Evolutionary conservation across 2,888 invertebrate species (phyloP).

Genomic region (Sturmia bella): DNA sequence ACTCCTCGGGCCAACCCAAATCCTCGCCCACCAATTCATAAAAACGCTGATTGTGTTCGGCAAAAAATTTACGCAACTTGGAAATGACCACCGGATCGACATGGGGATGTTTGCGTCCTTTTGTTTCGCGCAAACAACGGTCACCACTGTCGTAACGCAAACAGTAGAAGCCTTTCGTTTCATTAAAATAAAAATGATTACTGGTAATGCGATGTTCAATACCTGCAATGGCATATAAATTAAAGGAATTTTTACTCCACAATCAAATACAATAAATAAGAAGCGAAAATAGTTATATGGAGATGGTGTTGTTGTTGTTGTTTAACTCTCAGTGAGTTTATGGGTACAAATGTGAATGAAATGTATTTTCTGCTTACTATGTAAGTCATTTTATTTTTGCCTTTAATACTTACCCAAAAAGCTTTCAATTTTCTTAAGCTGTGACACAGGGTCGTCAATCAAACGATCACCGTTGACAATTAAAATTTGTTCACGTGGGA

Average conservation of each 20-base stretch:
- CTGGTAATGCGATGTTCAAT: slow-evolving; percentile 85
- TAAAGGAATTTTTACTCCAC: slow-evolving; percentile 5
- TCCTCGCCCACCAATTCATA: slow-evolving; percentile 96
- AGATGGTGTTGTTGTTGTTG: not conserved
- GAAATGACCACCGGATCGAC: slow-evolving; percentile 91
- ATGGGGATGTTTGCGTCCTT: slow-evolving; percentile 91
- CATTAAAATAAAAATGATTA: slow-evolving; percentile 97
- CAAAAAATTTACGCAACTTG: slow-evolving; percentile 92
- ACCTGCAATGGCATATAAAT: slow-evolving; percentile 73
- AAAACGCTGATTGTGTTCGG: slow-evolving; percentile 94
- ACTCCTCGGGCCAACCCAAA: slow-evolving; percentile 96
- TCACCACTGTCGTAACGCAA: slow-evolving; percentile 91
- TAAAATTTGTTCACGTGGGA: slow-evolving; percentile 94
- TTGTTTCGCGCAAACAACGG: slow-evolving; percentile 92
- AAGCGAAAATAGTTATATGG: not conserved
- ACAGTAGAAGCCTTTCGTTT: slow-evolving; percentile 98
- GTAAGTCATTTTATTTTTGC: not conserved
- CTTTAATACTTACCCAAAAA: slow-evolving; percentile 87
- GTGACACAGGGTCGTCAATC: slow-evolving; percentile 94
- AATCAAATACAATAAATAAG: slow-evolving; percentile 5
- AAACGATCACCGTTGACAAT: slow-evolving; percentile 97
- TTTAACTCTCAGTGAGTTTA: too few species aligned
- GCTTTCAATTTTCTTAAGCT: slow-evolving; percentile 92
- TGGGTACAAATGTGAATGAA: too few species aligned
- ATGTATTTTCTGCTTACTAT: too few species aligned